These are phyloP conservation scores for Percopsis omiscomaycus DNA, from an alignment of 2,797 vertebrate genomes.

Conservation along the genomic window DNA sequence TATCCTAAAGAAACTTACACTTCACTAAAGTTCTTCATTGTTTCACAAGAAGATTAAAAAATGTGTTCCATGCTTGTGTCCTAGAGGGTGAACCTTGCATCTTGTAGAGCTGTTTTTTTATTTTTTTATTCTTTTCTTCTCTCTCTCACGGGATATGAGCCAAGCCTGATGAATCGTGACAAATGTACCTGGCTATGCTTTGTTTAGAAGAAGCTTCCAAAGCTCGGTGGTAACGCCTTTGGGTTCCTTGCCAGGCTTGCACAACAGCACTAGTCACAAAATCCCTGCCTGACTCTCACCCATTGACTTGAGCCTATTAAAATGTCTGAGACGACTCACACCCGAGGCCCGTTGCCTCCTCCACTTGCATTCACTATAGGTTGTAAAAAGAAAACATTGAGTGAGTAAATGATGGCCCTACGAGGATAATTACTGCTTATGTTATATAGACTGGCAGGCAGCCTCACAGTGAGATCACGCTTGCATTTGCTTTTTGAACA, in stretches of 20 bases:
- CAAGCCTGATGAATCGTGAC: slow-evolving; percentile 63
- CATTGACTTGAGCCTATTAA: slow-evolving; percentile 47
- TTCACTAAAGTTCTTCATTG: slow-evolving; percentile 17
- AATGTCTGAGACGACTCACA: slow-evolving; percentile 42
- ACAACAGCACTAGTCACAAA: slow-evolving; percentile 57
- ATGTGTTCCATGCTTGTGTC: slow-evolving; percentile 7
- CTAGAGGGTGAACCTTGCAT: slow-evolving; percentile 33
- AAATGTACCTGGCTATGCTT: slow-evolving; percentile 66
- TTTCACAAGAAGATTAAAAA: slow-evolving; percentile 24
- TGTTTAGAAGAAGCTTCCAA: slow-evolving; percentile 59
- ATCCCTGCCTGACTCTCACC: slow-evolving; percentile 48
- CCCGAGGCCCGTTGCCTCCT: slow-evolving; percentile 24
- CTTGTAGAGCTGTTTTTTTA: slow-evolving; percentile 29
- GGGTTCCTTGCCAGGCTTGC: slow-evolving; percentile 66
- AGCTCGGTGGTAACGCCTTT: slow-evolving; percentile 58
- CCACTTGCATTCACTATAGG: slow-evolving; percentile 39
- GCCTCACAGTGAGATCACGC: slow-evolving; percentile 53
- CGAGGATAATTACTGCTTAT: slow-evolving; percentile 76
- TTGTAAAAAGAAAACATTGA: slow-evolving; percentile 41
- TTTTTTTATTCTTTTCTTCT: not conserved
- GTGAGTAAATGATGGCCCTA: slow-evolving; percentile 62
- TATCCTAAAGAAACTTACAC: slow-evolving; percentile 1
- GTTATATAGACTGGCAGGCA: slow-evolving; percentile 63
- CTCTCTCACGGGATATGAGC: slow-evolving; percentile 54
- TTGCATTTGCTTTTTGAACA: slow-evolving; percentile 29